phyloP scores from a whole-genome alignment of 1,140 invertebrate species.

The Drosophila pseudoobscura region DNA sequence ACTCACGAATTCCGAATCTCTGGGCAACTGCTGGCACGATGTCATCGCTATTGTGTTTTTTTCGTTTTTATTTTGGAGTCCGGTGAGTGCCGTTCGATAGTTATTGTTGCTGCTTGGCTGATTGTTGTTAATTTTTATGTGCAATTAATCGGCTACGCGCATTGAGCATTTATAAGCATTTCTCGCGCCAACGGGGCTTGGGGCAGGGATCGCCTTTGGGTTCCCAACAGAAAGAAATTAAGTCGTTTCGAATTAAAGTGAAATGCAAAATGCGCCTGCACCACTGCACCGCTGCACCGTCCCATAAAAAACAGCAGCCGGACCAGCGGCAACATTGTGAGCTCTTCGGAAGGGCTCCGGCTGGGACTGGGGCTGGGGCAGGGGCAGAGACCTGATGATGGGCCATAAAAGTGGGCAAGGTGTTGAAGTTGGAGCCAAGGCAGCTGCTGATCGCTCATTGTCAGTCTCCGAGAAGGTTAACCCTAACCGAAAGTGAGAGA shows the following conservation, averaged over 20 bases:
- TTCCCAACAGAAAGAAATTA: constrained; percentile 54
- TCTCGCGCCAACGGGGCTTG: constrained; percentile 39
- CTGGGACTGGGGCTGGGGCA: too few relatives aligned
- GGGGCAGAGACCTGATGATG: constrained; percentile 25
- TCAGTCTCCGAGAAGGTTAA: constrained; percentile 18
- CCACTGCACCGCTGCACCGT: constrained; percentile 8
- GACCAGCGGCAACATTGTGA: constrained; percentile 61
- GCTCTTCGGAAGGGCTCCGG: not conserved
- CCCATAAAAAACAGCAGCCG: constrained; percentile 40
- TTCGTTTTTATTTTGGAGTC: not conserved
- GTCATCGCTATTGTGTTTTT: constrained; percentile 8
- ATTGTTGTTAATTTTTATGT: constrained; percentile 81
- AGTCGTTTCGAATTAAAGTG: constrained; percentile 79
- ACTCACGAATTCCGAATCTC: too few relatives aligned
- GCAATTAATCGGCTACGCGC: constrained; percentile 79
- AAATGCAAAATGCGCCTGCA: constrained; percentile 66
- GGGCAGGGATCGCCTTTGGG: not conserved
- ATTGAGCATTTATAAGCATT: constrained; percentile 81
- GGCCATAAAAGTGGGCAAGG: constrained; percentile 72
- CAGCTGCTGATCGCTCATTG: constrained; percentile 60
- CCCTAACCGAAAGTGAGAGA: not conserved
- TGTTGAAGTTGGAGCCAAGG: constrained; percentile 47
- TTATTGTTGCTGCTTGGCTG: constrained; percentile 30
- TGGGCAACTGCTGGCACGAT: constrained; percentile 6
- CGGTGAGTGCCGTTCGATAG: constrained; percentile 32